Percentiles rank a stretch among this genome's conserved stretches.
phyloP scores from a whole-genome alignment of 1,140 invertebrate species.

The Scaptomyza montana region DNA sequence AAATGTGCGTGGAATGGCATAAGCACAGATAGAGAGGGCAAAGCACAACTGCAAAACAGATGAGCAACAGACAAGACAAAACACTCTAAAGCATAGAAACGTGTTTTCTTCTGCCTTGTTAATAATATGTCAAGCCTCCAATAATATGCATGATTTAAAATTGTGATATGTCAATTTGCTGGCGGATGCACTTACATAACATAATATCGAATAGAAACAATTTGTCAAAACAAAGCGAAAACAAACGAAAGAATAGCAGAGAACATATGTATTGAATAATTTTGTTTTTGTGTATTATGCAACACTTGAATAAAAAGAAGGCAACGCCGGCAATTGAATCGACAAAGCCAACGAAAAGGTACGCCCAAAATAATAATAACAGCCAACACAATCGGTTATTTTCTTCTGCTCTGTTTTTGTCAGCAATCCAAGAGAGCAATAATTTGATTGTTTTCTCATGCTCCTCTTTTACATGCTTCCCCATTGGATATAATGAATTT shows the following conservation, averaged over 20 bases:
- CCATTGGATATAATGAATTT: not conserved
- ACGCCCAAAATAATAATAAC: constrained; percentile 30
- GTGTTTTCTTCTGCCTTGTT: constrained; percentile 44
- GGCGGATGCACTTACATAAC: constrained; percentile 52
- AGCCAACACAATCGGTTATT: constrained; percentile 30
- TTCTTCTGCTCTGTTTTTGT: constrained; percentile 20
- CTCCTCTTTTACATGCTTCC: no score
- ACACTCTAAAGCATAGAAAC: no score
- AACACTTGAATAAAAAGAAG: constrained; percentile 32
- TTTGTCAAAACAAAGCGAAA: constrained; percentile 62
- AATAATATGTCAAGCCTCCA: not conserved
- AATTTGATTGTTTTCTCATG: constrained; percentile 19
- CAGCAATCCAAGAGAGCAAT: not conserved
- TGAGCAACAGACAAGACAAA: constrained; percentile 24
- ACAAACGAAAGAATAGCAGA: constrained; percentile 15
- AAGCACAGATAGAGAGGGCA: constrained; percentile 23
- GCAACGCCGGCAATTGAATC: constrained; percentile 19
- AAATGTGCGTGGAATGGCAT: constrained; percentile 71
- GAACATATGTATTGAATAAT: constrained; percentile 24
- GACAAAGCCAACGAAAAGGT: not conserved
- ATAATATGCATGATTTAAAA: constrained; percentile 15
- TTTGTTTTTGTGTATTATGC: constrained; percentile 51
- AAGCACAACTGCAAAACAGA: constrained; percentile 35
- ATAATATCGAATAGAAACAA: constrained; percentile 61
- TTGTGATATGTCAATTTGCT: constrained; percentile 36